These are phyloP conservation scores for Metopolophium dirhodum DNA, from an alignment of 1,140 invertebrate species.

Conservation along the genomic window DNA sequence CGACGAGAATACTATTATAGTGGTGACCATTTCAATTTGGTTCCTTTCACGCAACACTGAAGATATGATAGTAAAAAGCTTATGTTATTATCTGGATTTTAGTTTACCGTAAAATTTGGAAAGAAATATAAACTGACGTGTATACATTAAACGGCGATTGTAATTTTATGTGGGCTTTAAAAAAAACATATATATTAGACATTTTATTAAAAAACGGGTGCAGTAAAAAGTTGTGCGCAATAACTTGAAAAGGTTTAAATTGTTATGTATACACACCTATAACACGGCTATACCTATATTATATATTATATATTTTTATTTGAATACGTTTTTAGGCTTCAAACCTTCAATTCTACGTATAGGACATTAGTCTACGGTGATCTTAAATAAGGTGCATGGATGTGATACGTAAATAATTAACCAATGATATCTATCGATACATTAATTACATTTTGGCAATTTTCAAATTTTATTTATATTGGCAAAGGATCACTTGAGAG, in stretches of 20 bases:
- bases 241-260: neutral
- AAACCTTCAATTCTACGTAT: too few relatives aligned
- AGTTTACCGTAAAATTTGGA: neutral
- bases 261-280: too few relatives aligned
- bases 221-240: neutral
- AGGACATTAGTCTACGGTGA: too few relatives aligned
- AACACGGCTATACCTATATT: too few relatives aligned
- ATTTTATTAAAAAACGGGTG: neutral
- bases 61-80: conserved; percentile 19
- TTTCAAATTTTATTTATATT: too few relatives aligned
- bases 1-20: neutral
- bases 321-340: too few relatives aligned
- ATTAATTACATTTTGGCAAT: too few relatives aligned
- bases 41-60: conserved; percentile 6
- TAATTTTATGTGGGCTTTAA: neutral
- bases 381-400: too few relatives aligned
- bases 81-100: neutral
- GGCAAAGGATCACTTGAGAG: too few relatives aligned
- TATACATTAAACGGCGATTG: neutral
- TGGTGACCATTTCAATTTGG: neutral
- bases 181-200: neutral
- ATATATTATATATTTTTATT: too few relatives aligned
- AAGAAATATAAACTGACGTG: neutral
- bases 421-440: too few relatives aligned
- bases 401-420: too few relatives aligned